These are phyloP conservation scores for Morone saxatilis DNA, from an alignment of 2,113 vertebrate genomes.

Conservation along the genomic window DNA sequence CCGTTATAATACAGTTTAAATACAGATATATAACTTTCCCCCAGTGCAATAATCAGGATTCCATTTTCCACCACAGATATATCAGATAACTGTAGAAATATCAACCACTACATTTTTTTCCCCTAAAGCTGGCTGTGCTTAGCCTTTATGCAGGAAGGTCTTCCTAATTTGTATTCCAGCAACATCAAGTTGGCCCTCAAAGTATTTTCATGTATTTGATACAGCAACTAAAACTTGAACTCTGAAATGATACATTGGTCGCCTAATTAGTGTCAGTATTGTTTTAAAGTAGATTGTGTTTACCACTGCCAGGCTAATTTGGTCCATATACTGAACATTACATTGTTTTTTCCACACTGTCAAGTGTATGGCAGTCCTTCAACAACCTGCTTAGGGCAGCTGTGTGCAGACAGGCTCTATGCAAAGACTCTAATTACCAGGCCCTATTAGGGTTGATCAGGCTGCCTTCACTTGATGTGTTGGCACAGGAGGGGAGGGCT, in stretches of 20 bases:
- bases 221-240: constrained; percentile 71
- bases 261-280: constrained; percentile 87
- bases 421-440: constrained; percentile 84
- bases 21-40: not conserved
- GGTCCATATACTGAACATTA: constrained; percentile 78
- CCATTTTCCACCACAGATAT: constrained; percentile 6
- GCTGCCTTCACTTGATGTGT: constrained; percentile 77
- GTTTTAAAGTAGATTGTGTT: constrained; percentile 85
- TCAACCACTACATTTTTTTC: not conserved
- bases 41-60: constrained; percentile 6
- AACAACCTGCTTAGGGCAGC: constrained; percentile 79
- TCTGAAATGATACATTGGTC: constrained; percentile 81
- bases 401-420: constrained; percentile 79
- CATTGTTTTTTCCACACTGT: constrained; percentile 84
- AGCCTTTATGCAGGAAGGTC: constrained; percentile 35
- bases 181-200: constrained; percentile 63
- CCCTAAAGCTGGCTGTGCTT: constrained; percentile 20
- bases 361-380: constrained; percentile 81
- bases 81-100: constrained; percentile 31
- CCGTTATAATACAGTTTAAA: not conserved
- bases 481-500: constrained; percentile 62
- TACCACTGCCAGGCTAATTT: constrained; percentile 84
- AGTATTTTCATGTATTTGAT: constrained; percentile 71
- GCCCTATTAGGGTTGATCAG: constrained; percentile 84
- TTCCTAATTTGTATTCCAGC: constrained; percentile 69